Evolutionary conservation across 2,888 invertebrate genomes (phyloP).

Genomic region (Pantelozetes paolii): DNA sequence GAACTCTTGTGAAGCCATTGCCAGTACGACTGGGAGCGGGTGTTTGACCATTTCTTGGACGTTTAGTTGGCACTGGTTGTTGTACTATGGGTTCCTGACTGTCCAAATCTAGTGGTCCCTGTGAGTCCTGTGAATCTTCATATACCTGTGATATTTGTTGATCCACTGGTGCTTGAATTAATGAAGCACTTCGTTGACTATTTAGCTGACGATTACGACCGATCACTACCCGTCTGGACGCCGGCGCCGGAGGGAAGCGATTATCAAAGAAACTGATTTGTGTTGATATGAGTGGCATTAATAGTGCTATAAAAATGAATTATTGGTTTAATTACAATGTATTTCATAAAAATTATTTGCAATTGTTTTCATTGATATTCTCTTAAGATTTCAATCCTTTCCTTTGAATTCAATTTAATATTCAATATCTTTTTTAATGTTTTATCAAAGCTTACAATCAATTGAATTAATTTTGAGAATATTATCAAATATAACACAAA

Average conservation of each 20-base stretch:
- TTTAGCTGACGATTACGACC: neutral
- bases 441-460: too few relatives aligned
- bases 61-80: slow-evolving; percentile 22
- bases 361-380: too few relatives aligned
- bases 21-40: slow-evolving; percentile 24
- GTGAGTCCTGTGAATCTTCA: neutral
- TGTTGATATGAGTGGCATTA: neutral
- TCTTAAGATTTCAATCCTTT: too few relatives aligned
- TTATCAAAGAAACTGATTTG: slow-evolving; percentile 21
- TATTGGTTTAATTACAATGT: too few relatives aligned
- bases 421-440: too few relatives aligned
- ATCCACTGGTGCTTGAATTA: slow-evolving; percentile 12
- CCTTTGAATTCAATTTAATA: too few relatives aligned
- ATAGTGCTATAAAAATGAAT: neutral
- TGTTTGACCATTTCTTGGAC: slow-evolving; percentile 7
- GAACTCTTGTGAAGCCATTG: slow-evolving; percentile 16
- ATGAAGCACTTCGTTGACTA: neutral
- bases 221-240: neutral
- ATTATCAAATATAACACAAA: too few relatives aligned
- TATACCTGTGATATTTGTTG: neutral
- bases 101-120: neutral
- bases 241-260: slow-evolving; percentile 14
- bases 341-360: too few relatives aligned
- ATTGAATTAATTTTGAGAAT: too few relatives aligned
- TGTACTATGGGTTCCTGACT: slow-evolving; percentile 11